Base-by-base conservation (phyloP, 2,797 vertebrate genomes). In the Galaxias olidus region DNA sequence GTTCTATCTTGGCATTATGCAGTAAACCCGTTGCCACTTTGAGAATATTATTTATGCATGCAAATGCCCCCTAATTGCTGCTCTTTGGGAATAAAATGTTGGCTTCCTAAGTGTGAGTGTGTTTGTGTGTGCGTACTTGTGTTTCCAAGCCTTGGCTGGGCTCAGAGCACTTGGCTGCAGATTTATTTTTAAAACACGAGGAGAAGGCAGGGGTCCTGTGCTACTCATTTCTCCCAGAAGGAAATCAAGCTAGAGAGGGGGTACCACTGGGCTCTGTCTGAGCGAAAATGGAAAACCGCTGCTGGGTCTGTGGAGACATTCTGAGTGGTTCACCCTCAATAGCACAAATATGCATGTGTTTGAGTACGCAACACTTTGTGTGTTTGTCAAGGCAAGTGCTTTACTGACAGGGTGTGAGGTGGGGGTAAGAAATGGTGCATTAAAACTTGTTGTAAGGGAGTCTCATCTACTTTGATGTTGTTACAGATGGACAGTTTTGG, bases 11-110 rank as follows among this genome's bases (percentile, higher is more conserved):
- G 12, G 51, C 58, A 59, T 52, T 18, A 42, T 51, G 56, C 44
- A 44, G 43, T 63, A 44, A 14, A 54, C 50, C 58, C 59, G 60
- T 58, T 49, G 65, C 68, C 49, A 61, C 61, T 53, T 49, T 57
- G 14, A 20, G 53, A 48, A 42, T 51, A 61, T 49, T 43, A 65
- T 61, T 61, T 71, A 52, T 65, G 53, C 58, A 62, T 63, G 53
- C 44, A 66, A 61, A 72, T 76, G 41, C 44, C 13, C 51, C 20
- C 63, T 65, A 68, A 66, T 72, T 59, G 49, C 44, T 42, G 53
- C 50, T 68, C 61, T 13, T 47, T 62, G 66, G 56, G 52, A 68
- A 65, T 56, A 48, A 48, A 47, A 41, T 61, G 58, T 69, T 61
- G 65, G 49, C 59, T 56, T 61, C 51, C 61, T 44, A 45, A 46